Evolutionary conservation across 2,888 invertebrate species (phyloP), one percentile per base, ranked within the genome.

Genomic region (Dione vanillae): DNA sequence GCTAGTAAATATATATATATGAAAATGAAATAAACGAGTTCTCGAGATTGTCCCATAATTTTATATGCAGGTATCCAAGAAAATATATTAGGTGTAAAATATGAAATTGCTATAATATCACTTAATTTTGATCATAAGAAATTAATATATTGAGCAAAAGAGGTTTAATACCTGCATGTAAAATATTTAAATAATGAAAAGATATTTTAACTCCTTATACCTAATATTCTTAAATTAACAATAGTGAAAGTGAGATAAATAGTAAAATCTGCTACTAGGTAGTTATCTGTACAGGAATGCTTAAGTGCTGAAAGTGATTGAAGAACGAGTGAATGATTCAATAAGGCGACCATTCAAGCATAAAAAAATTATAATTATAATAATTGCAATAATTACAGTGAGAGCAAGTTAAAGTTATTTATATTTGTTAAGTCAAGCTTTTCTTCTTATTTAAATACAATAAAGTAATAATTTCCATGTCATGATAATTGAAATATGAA

Each of bases 161-260:
- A 68, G 37, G 19, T 65, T 19, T 14, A 71, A 66, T 43, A 72
- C 65, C 71, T 72, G 74, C 76, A 71, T 70, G 73, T 67, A 64
- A 75, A 72, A 70, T 67, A 61, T 65, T 49, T 11, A 78, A 77
- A 76, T 76, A 79, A 74, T 10, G 7, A n/a, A 59, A 27, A 59
- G 9, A 7, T 1, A 11, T 16, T 7, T 80, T 85, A 58, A 65
- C 71, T 64, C 81, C 81, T 84, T 83, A 89, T 56, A 78, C 79
- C 85, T 86, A 78, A 77, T 78, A 79, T 76, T 74, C 77, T 71
- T 75, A 78, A 79, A 82, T 76, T 81, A 80, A 78, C 85, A 85
- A 86, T 84, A 89, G 87, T 86, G 86, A 88, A 88, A 90, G 86
- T 90, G 89, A 89, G 83, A 84, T 84, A 84, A 79, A 85, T 84